Conservation (phyloP, 2,888 invertebrate species). For the Agrilus cyanescens region DNA sequence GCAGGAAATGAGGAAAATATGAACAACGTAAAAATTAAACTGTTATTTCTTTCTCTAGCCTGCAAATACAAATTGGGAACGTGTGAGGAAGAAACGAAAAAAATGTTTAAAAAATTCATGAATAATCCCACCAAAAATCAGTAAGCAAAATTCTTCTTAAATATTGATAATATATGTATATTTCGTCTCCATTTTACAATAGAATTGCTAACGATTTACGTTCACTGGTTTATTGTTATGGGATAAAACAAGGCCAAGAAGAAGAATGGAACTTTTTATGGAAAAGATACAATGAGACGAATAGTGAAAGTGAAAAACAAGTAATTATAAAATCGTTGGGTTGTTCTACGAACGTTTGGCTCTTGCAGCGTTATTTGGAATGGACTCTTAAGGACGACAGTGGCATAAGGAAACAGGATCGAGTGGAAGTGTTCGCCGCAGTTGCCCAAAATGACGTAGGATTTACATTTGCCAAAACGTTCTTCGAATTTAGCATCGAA, state of each 20-base stretch:
- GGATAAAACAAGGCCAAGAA: conserved; percentile 51
- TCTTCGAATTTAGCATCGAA: conserved; percentile 51
- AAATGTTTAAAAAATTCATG: too few species aligned
- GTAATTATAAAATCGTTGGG: conserved; percentile 53
- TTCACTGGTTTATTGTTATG: conserved; percentile 60
- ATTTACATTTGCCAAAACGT: conserved; percentile 58
- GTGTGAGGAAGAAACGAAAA: too few species aligned
- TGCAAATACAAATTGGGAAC: too few species aligned
- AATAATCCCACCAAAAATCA: too few species aligned
- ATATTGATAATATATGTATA: too few species aligned
- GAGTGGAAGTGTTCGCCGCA: conserved; percentile 45
- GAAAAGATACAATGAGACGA: conserved; percentile 47
- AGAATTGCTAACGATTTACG: conserved; percentile 65
- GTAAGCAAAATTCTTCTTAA: too few species aligned
- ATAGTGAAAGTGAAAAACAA: conserved; percentile 55
- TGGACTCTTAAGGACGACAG: conserved; percentile 50
- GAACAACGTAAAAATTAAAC: too few species aligned
- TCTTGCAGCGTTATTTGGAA: conserved; percentile 48
- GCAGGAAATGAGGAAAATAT: too few species aligned
- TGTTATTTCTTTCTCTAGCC: too few species aligned
- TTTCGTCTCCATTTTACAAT: background rate
- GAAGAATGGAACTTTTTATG: conserved; percentile 66
- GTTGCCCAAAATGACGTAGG: conserved; percentile 56
- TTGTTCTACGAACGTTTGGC: conserved; percentile 50
- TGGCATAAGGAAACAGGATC: conserved; percentile 61